A percentile compares a stretch with the other conserved stretches of the same genome.
Evolutionary conservation across 2,797 vertebrate species (phyloP).

Genomic region (Acestrorhynchus altus): DNA sequence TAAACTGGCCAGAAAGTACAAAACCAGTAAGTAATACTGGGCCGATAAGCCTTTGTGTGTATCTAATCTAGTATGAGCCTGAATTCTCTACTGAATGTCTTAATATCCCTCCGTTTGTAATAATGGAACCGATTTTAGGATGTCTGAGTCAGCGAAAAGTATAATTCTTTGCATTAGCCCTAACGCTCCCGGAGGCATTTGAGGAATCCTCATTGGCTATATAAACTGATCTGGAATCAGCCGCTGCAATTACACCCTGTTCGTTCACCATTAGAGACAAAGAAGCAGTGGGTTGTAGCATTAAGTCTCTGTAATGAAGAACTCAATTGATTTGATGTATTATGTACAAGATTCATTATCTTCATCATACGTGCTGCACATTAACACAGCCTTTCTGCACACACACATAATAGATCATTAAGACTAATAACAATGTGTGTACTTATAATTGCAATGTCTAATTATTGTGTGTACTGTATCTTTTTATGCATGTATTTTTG

Average conservation of each 20-base stretch:
- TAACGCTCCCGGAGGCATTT: constrained; percentile 35
- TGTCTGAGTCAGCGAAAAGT: constrained; percentile 44
- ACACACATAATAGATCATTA: constrained; percentile 63
- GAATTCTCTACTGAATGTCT: constrained; percentile 45
- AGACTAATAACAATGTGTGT: constrained; percentile 61
- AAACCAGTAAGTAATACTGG: constrained; percentile 28
- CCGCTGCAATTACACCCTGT: constrained; percentile 14
- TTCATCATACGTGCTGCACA: constrained; percentile 34
- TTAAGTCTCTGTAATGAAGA: constrained; percentile 44
- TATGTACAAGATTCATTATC: constrained; percentile 65
- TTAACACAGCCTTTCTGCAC: constrained; percentile 55
- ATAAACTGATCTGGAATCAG: constrained; percentile 41
- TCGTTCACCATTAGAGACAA: constrained; percentile 31
- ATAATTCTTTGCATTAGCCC: constrained; percentile 43
- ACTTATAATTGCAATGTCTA: constrained; percentile 61
- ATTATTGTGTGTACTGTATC: constrained; percentile 33
- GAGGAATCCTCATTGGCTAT: constrained; percentile 27
- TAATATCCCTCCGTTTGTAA: constrained; percentile 55
- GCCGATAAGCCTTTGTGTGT: not conserved
- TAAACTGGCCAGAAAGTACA: constrained; percentile 28
- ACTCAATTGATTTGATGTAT: constrained; percentile 71
- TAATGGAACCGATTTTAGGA: constrained; percentile 40
- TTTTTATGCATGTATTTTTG: constrained; percentile 52
- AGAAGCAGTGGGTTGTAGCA: constrained; percentile 31
- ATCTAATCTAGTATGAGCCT: constrained; percentile 28